phyloP scores from a whole-genome alignment of 2,888 invertebrate genomes.

The Amiota mariae region DNA sequence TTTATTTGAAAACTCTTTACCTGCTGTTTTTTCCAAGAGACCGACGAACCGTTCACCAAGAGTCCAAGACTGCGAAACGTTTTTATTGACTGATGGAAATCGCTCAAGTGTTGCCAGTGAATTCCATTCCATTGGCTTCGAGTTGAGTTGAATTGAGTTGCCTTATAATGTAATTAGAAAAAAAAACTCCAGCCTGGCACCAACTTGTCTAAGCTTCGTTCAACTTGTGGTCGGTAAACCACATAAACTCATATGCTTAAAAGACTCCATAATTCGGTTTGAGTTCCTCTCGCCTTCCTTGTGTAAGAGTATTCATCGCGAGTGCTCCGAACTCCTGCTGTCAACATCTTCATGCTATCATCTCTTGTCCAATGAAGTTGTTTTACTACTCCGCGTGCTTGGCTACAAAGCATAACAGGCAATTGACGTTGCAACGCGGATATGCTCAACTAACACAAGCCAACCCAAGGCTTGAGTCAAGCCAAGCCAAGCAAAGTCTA shows the following conservation, averaged over 20 bases:
- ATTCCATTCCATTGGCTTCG: conserved; percentile 34
- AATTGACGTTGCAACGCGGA: conserved; percentile 33
- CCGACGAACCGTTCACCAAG: conserved; percentile 21
- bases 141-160: conserved; percentile 26
- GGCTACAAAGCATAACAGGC: background rate
- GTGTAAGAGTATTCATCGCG: conserved; percentile 44
- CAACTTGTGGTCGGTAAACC: conserved; percentile 2
- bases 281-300: background rate
- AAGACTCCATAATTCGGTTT: conserved; percentile 5
- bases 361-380: conserved; percentile 65
- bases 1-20: conserved; percentile 49
- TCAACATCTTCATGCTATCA: conserved; percentile 60
- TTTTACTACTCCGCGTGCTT: conserved; percentile 41
- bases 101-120: conserved; percentile 55
- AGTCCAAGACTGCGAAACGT: conserved; percentile 40
- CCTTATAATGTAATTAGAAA: conserved; percentile 50
- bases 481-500: conserved; percentile 11
- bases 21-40: conserved; percentile 52
- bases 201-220: conserved; percentile 29
- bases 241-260: conserved; percentile 42
- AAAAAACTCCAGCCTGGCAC: conserved; percentile 9
- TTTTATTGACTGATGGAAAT: conserved; percentile 70
- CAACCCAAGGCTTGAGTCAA: too few species aligned
- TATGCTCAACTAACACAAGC: conserved; percentile 41
- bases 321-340: conserved; percentile 61